Conservation (phyloP, 2,113 vertebrate species). For the Pteropus alecto region DNA sequence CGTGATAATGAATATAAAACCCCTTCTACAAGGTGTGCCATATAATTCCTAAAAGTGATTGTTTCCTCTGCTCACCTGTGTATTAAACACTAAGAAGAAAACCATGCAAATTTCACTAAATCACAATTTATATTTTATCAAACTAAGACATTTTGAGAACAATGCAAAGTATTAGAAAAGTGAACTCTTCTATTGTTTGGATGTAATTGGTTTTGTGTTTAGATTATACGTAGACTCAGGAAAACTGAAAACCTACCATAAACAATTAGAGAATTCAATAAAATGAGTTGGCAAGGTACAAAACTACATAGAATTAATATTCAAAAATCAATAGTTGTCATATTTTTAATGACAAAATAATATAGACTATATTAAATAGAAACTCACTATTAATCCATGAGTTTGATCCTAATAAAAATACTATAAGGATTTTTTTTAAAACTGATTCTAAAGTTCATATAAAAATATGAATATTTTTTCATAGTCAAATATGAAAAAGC, state of each 20-base stretch:
- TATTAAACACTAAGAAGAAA: neutral
- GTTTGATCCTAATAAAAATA: neutral
- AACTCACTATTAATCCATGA: neutral
- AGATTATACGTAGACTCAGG: neutral
- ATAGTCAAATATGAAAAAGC: neutral
- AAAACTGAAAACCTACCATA: neutral
- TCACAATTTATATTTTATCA: neutral
- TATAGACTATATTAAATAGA: neutral
- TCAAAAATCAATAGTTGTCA: neutral
- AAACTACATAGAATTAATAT: neutral
- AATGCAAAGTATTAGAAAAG: neutral
- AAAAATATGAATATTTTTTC: neutral
- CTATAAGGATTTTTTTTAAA: neutral
- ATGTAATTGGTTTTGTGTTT: neutral
- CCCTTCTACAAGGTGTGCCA: neutral
- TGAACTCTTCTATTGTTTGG: neutral
- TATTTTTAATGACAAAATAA: neutral
- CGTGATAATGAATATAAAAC: neutral
- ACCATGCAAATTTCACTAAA: neutral
- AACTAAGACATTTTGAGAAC: neutral
- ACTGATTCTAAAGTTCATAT: neutral
- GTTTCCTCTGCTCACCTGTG: neutral
- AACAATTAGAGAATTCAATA: neutral
- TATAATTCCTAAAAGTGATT: neutral
- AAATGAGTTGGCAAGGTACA: neutral